phyloP scores from a whole-genome alignment of 2,113 vertebrate genomes.

The Heterochromis multidens region DNA sequence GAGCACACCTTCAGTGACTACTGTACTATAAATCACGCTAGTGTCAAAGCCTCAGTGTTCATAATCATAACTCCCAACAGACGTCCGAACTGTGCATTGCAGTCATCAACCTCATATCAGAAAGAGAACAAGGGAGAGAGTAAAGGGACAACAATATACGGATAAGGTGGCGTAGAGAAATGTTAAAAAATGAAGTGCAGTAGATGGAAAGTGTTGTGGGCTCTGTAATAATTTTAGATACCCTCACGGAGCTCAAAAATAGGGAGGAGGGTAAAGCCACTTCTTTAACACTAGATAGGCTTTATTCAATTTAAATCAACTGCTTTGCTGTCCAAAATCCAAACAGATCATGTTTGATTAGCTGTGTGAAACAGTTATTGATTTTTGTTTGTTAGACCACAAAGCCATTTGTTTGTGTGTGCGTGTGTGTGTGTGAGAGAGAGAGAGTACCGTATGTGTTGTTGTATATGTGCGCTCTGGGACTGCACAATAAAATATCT shows the following conservation, averaged over 20 bases:
- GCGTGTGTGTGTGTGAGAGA: not conserved
- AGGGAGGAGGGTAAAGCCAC: not conserved
- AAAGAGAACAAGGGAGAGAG: not conserved
- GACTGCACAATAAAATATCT: conserved; percentile 23
- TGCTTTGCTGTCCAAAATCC: conserved; percentile 28
- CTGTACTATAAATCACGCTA: conserved; percentile 43
- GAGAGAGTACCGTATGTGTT: not conserved
- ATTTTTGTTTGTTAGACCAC: conserved; percentile 31
- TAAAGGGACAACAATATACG: not conserved
- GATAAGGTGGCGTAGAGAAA: not conserved
- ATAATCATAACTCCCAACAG: conserved; percentile 10
- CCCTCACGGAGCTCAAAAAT: not conserved
- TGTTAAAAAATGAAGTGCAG: not conserved
- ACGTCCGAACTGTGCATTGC: not conserved
- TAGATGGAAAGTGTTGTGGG: not conserved
- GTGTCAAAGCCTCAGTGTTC: conserved; percentile 20
- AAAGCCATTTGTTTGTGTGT: not conserved
- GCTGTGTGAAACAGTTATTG: conserved; percentile 39
- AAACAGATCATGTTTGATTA: conserved; percentile 51
- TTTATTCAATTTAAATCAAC: conserved; percentile 36
- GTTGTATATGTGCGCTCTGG: not conserved
- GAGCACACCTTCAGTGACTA: conserved; percentile 16
- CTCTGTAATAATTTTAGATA: not conserved
- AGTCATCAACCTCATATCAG: conserved; percentile 6
- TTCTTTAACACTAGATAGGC: conserved; percentile 6